A percentile compares a stretch with the other conserved stretches of the same genome.
These are phyloP conservation scores for Camponotus fellah DNA, from an alignment of 2,888 invertebrate genomes.

Conservation along the genomic window DNA sequence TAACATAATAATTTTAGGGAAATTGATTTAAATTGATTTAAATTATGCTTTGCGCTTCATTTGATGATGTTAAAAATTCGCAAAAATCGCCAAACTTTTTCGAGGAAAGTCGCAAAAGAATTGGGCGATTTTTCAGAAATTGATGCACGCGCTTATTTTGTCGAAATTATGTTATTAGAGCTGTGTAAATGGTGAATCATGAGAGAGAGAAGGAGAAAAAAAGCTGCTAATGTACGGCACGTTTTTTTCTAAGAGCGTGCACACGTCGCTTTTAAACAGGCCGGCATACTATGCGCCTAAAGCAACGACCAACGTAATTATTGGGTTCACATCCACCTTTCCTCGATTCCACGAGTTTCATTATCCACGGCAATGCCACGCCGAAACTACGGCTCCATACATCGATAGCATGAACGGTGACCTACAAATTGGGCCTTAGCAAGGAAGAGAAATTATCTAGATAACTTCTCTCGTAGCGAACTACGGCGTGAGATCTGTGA, in stretches of 20 bases:
- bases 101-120: background rate
- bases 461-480: constrained; percentile 44
- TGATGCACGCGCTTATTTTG: background rate
- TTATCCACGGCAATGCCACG: constrained; percentile 56
- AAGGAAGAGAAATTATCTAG: constrained; percentile 40
- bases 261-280: constrained; percentile 72
- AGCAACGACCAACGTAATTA: constrained; percentile 76
- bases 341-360: constrained; percentile 54
- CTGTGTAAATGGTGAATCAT: background rate
- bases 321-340: constrained; percentile 67
- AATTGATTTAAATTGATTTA: background rate
- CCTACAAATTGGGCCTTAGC: constrained; percentile 63
- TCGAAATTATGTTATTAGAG: constrained; percentile 16
- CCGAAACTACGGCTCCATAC: constrained; percentile 18
- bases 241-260: constrained; percentile 64
- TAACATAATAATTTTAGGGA: background rate
- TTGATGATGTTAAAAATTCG: background rate
- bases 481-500: constrained; percentile 37
- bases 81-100: no score
- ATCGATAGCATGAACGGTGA: constrained; percentile 54
- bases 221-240: constrained; percentile 65
- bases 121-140: background rate
- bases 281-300: constrained; percentile 69
- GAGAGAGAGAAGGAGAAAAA: background rate
- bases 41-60: no score